Percentiles rank a stretch among this genome's conserved stretches.
Conservation (phyloP, 2,888 invertebrate genomes). For the Drosophila putrida region DNA sequence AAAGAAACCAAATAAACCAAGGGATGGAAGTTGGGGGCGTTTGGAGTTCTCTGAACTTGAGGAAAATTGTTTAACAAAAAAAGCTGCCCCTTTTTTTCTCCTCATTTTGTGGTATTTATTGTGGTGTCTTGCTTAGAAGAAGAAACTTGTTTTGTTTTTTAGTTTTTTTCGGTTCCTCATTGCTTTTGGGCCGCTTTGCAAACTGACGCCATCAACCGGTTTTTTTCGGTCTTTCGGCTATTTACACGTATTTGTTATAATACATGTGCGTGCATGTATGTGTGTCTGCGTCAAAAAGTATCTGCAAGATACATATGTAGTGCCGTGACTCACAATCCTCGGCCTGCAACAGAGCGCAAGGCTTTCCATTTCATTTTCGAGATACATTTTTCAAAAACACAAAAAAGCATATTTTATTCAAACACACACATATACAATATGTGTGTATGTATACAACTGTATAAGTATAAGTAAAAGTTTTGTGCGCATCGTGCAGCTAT, state of each 20-base stretch:
- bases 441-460: not conserved
- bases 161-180: slow-evolving; percentile 35
- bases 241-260: slow-evolving; percentile 36
- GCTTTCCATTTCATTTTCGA: slow-evolving; percentile 65
- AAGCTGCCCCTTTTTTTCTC: not conserved
- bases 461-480: slow-evolving; percentile 26
- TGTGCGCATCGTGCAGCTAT: slow-evolving; percentile 52
- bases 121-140: slow-evolving; percentile 30
- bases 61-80: slow-evolving; percentile 25
- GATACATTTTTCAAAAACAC: slow-evolving; percentile 44
- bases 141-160: slow-evolving; percentile 54
- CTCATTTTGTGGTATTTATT: slow-evolving; percentile 14
- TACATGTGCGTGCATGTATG: slow-evolving; percentile 18
- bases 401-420: slow-evolving; percentile 41
- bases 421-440: slow-evolving; percentile 11
- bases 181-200: slow-evolving; percentile 43
- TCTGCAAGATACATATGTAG: slow-evolving; percentile 53
- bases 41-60: slow-evolving; percentile 48
- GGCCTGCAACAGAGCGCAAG: slow-evolving; percentile 36
- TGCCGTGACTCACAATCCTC: slow-evolving; percentile 52
- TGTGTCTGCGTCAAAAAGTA: slow-evolving; percentile 37
- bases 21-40: slow-evolving; percentile 1
- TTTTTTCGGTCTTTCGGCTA: slow-evolving; percentile 65
- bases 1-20: slow-evolving; percentile 17
- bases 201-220: slow-evolving; percentile 83